These are phyloP conservation scores for Microtus oregoni DNA, from an alignment of 2,113 vertebrate species.

Conservation along the genomic window DNA sequence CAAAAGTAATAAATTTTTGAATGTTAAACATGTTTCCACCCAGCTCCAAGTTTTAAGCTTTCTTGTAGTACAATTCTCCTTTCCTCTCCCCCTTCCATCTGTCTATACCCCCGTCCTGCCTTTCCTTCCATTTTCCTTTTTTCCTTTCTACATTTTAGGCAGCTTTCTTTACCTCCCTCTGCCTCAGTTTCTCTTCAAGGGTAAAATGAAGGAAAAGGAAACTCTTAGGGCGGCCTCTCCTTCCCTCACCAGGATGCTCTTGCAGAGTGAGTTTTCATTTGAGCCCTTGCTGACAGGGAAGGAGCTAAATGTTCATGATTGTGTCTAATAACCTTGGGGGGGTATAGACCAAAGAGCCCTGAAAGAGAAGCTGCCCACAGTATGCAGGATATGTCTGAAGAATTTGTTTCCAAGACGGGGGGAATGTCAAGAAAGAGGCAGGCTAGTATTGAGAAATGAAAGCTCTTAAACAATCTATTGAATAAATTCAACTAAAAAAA, in stretches of 20 bases:
- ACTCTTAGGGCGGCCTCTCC: background rate
- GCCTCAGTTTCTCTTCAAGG: slow-evolving; percentile 23
- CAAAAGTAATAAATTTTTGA: background rate
- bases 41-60: background rate
- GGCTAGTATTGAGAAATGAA: slow-evolving; percentile 25
- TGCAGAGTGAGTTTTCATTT: background rate
- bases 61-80: background rate
- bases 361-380: background rate
- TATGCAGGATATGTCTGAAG: background rate
- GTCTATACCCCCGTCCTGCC: background rate
- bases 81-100: background rate
- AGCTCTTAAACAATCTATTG: slow-evolving; percentile 6
- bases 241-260: background rate
- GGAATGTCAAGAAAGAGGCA: background rate
- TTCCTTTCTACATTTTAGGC: background rate
- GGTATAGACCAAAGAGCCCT: background rate
- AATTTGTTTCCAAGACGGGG: background rate
- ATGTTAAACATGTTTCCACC: background rate
- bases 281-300: background rate
- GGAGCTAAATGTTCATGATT: background rate
- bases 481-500: slow-evolving; percentile 8
- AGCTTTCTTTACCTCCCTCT: background rate
- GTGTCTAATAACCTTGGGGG: background rate
- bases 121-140: background rate
- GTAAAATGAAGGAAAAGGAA: background rate